Base-by-base conservation (phyloP, 2,888 invertebrate genomes). In the Taenaris catops region DNA sequence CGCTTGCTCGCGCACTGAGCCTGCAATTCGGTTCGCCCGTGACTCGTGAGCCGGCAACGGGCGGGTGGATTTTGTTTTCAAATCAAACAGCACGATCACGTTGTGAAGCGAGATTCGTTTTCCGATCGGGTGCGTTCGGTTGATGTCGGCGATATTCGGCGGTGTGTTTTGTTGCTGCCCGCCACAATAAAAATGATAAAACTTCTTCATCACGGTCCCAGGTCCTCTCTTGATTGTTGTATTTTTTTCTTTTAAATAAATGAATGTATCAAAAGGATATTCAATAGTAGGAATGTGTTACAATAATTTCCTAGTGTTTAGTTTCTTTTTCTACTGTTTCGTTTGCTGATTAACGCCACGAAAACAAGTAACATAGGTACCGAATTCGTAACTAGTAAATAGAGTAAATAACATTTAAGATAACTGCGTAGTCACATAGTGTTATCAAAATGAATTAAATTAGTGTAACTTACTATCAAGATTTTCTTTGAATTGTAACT, bases 1-100 rank as follows among this genome's bases (percentile, higher is more conserved):
- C 87, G 87, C 86, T 83, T 71, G 79, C 81, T 83, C 78, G 87
- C 86, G 84, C 78, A 88, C 88, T 88, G 86, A 75, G 61, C 66
- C 53, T 51, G 56, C 49, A 50, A 54, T 58, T 61, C 58, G 55
- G 55, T 55, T 51, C 55, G 58, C 53, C 54, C 51, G 51, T 49
- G 52, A 55, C 49, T 55, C 53, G 53, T 52, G 54, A 52, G 46
- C 53, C 62, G 58, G 52, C 55, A 53, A 58, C 64, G 58, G 56
- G 56, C 63, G 63, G 55, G 53, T 56, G 70, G 55, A 72, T 75
- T 79, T 80, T 79, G 55, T 80, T 81, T 79, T 80, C 73, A 80
- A 81, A 78, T 73, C 76, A 78, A 76, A 78, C 70, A 74, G 61
- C 67, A 53, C 69, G 72, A 75, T 74, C 76, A 78, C 75, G 76